Evolutionary conservation across 2,888 invertebrate species (phyloP).

Genomic region (Camponotus fellah): DNA sequence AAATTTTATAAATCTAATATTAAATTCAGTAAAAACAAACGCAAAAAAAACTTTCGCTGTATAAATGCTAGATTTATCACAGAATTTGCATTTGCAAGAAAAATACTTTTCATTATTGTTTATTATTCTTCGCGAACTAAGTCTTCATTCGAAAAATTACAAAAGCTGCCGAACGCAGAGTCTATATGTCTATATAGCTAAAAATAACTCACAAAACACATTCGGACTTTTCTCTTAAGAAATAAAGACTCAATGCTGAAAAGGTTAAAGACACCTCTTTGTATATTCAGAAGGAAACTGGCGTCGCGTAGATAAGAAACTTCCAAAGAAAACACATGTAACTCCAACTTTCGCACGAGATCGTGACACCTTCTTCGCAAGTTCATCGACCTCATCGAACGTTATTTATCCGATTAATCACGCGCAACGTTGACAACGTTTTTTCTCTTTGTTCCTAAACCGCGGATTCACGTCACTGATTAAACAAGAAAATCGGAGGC

Average conservation of each 20-base stretch:
- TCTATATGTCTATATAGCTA: not conserved
- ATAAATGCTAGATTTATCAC: not conserved
- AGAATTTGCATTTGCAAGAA: not conserved
- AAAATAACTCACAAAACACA: slow-evolving; percentile 11
- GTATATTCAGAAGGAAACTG: slow-evolving; percentile 52
- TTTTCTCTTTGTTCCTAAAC: slow-evolving; percentile 53
- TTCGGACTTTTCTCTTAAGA: slow-evolving; percentile 27
- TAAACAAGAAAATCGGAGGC: slow-evolving; percentile 60
- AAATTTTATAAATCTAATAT: not conserved
- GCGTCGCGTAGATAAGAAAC: slow-evolving; percentile 45
- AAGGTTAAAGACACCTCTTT: slow-evolving; percentile 44
- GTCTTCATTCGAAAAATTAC: not conserved
- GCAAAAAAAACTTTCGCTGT: not conserved
- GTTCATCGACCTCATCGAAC: slow-evolving; percentile 40
- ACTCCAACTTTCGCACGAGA: slow-evolving; percentile 42
- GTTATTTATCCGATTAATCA: slow-evolving; percentile 56
- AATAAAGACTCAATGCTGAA: slow-evolving; percentile 34
- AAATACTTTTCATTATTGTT: not conserved
- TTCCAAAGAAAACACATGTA: slow-evolving; percentile 38
- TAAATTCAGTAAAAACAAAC: not conserved
- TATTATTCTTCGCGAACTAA: not conserved
- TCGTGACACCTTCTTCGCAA: slow-evolving; percentile 22
- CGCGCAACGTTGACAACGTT: slow-evolving; percentile 43
- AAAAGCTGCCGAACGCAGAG: not conserved
- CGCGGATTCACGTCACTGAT: slow-evolving; percentile 53